Percentiles rank a stretch among this genome's conserved stretches.
These are phyloP conservation scores for Pocillopora damicornis DNA, from an alignment of 64 coral and sea anemone genomes.

Conservation along the genomic window DNA sequence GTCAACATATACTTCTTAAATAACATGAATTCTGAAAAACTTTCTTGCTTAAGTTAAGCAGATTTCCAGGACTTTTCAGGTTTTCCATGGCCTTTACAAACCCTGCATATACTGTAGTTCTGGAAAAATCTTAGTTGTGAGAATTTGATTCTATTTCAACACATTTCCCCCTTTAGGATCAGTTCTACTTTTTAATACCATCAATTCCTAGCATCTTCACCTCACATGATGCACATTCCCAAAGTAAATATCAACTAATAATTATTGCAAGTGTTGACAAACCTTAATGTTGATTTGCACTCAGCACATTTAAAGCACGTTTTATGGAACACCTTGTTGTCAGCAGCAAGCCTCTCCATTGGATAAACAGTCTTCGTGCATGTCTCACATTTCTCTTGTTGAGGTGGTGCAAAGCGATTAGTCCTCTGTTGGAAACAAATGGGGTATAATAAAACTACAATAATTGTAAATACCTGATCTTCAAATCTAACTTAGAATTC, in stretches of 20 bases:
- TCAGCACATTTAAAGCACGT: conserved; percentile 90
- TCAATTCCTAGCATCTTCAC: no score
- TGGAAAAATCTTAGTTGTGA: background rate
- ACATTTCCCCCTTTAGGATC: background rate
- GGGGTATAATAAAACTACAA: no score
- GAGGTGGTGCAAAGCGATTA: conserved; percentile 47
- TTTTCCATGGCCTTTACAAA: background rate
- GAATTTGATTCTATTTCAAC: background rate
- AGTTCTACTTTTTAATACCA: background rate
- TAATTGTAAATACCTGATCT: no score
- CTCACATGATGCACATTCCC: no score
- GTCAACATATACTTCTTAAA: no score
- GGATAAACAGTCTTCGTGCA: conserved; percentile 92
- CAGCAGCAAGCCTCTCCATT: conserved; percentile 90
- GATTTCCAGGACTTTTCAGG: background rate
- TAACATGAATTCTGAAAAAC: no score
- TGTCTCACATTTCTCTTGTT: conserved; percentile 66
- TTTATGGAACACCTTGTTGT: conserved; percentile 86
- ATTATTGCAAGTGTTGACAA: background rate
- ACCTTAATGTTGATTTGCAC: conserved; percentile 90
- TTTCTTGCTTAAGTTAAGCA: no score
- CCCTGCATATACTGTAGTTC: background rate
- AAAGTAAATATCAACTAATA: background rate
- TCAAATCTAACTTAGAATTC: no score
- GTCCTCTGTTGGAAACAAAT: conserved; percentile 41